Evolutionary conservation across 1,140 invertebrate genomes (phyloP), one percentile per base, ranked within the genome.

Genomic region (Mizuhopecten yessoensis): DNA sequence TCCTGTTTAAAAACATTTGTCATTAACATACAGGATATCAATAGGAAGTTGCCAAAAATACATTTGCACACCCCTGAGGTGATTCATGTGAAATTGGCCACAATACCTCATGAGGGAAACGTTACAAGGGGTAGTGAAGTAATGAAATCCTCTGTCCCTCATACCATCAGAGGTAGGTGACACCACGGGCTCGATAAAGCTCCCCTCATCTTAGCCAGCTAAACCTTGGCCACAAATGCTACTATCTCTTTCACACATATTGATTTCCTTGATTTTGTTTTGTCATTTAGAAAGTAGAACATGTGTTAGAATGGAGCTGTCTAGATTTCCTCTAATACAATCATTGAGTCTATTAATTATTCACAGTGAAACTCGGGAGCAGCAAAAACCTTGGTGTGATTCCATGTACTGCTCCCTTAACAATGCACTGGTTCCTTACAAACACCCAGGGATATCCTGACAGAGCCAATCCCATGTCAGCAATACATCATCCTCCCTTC

Each of bases 301-400:
- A 29, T 0, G 23, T 29, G n/a, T 75, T 7, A 75, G 57, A 29
- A 75, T n/a, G 57, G 57, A 29, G n/a, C n/a, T 75, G 57, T 29
- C 57, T 75, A 75, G 57, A 75, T 75, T 75, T n/a, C 57, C n/a
- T 29, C 57, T 75, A 75, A 75, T 29, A 75, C 57, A 75, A 75
- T 75, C 57, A 75, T 75, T 17, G 57, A 5, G n/a, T 29, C 20
- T 75, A 75, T 75, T 11, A 75, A 75, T 75, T 75, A 75, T 75
- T 75, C 23, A 75, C 57, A n/a, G n/a, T 29, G 57, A 29, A 75
- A 75, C 57, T 75, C 23, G 23, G 57, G 57, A 75, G 23, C 23
- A 75, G 57, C n/a, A n/a, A 5, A 75, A 13, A n/a, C 23, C n/a
- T 29, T 29, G 23, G 57, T 75, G 57, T 29, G 57, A 29, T 29